These are phyloP conservation scores for Orius laevigatus DNA, from an alignment of 1,140 invertebrate species.

Conservation along the genomic window DNA sequence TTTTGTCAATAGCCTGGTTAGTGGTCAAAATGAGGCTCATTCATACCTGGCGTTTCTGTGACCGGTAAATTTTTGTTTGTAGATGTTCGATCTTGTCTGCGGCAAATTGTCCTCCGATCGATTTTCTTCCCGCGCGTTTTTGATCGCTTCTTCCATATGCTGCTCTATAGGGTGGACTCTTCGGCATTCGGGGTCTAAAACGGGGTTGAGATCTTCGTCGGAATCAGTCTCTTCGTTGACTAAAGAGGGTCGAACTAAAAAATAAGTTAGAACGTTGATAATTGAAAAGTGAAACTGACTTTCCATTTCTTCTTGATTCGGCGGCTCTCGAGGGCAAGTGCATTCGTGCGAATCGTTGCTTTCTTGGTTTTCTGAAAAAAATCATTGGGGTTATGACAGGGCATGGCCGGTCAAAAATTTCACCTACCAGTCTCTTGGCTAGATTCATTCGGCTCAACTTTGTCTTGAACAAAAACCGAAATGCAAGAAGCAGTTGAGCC, in stretches of 20 bases:
- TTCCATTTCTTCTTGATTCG: background rate
- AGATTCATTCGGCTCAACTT: constrained; percentile 18
- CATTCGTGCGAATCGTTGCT: background rate
- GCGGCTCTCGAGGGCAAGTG: background rate
- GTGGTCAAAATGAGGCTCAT: too few species aligned
- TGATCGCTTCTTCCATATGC: constrained; percentile 28
- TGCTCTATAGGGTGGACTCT: constrained; percentile 25
- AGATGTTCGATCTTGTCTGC: constrained; percentile 2
- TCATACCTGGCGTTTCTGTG: constrained; percentile 68
- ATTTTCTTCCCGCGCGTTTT: constrained; percentile 20
- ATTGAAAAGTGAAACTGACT: background rate
- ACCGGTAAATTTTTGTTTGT: constrained; percentile 51
- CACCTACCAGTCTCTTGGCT: constrained; percentile 1
- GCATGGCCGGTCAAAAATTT: background rate
- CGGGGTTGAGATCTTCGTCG: constrained; percentile 27
- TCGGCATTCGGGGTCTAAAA: constrained; percentile 17
- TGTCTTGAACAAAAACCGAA: constrained; percentile 33
- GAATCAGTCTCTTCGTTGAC: constrained; percentile 22
- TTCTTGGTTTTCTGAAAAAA: background rate
- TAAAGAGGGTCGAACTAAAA: background rate
- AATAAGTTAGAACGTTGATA: background rate
- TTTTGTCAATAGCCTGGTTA: too few species aligned
- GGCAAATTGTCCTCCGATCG: background rate
- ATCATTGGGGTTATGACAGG: background rate
- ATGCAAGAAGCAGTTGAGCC: constrained; percentile 34